Evolutionary conservation across 1,140 invertebrate genomes (phyloP), one percentile per base, ranked within the genome.

Genomic region (Drosophila watanabei): DNA sequence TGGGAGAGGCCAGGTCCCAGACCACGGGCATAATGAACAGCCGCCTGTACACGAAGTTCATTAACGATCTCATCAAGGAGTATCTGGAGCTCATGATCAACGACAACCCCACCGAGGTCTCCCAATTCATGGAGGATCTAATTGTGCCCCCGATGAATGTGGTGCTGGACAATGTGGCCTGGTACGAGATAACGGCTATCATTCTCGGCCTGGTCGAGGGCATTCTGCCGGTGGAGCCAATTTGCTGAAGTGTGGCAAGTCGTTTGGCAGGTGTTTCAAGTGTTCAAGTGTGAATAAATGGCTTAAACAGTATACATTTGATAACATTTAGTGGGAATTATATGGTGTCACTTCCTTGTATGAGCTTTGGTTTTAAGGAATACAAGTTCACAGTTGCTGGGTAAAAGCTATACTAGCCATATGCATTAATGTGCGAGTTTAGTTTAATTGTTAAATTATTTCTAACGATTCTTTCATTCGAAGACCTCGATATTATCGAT

Each of bases 171-270:
- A 72, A 92, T 80, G 52, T 92, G 2, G 65, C 88, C 51, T 75
- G 92, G 71, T 82, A 90, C 45, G 91, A 91, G 54, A 82, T 92
- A 63, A 61, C 86, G 2, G 91, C 91, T 39, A 54, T 92, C 14
- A 90, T 92, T 58, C 24, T 84, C 48, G 82, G 82, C 8, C 43
- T 92, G 32, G 88, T 54, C 58, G 39, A 88, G 11, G 91, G 79
- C 20, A 13, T 87, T 48, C 7, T 92, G 33, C 91, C 91, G 3
- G 56, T 79, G 11, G 91, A 92, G 51, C 72, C 85, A 5, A 80
- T 91, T 69, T 92, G 91, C 49, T 92, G 49, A 78, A 30, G 2
- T 18, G 30, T 56, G 30, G 35, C 45, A 63, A 51, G 60, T 32
- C 35, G 48, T n/a, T 11, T 18, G 20, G 13, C 72, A 76, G 61